A percentile compares a stretch with the other conserved stretches of the same genome.
phyloP scores from a whole-genome alignment of 2,113 vertebrate species.

The Empidonax alnorum region DNA sequence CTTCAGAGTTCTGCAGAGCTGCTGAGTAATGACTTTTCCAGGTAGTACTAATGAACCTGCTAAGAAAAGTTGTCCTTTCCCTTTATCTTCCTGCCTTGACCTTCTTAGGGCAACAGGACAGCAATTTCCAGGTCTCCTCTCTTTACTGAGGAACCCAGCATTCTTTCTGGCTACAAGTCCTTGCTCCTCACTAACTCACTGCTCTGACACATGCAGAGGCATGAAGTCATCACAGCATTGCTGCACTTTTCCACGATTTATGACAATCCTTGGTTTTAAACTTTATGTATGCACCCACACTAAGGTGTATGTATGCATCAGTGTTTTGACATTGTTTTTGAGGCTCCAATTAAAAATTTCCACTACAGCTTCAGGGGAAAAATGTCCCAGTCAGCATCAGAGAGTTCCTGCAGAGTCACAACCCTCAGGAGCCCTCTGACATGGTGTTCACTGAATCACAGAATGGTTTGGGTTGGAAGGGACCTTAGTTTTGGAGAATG shows the following conservation, averaged over 20 bases:
- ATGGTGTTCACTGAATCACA: neutral
- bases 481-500: neutral
- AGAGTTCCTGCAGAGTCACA: neutral
- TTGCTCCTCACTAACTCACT: neutral
- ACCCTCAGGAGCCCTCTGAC: neutral
- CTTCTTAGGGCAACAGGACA: neutral
- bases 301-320: rapidly evolving
- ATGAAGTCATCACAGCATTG: neutral
- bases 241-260: neutral
- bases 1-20: neutral
- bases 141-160: neutral
- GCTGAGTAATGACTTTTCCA: neutral
- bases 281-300: neutral
- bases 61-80: neutral
- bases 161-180: neutral
- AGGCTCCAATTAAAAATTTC: neutral
- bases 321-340: neutral
- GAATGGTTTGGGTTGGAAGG: neutral
- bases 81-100: neutral
- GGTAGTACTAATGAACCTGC: neutral
- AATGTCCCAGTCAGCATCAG: neutral
- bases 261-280: neutral
- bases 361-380: neutral
- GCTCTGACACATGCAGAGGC: neutral
- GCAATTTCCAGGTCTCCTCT: neutral